A percentile compares a stretch with the other conserved stretches of the same genome.
phyloP scores from a whole-genome alignment of 2,797 vertebrate genomes.

The Melanotaenia parkinsoni region DNA sequence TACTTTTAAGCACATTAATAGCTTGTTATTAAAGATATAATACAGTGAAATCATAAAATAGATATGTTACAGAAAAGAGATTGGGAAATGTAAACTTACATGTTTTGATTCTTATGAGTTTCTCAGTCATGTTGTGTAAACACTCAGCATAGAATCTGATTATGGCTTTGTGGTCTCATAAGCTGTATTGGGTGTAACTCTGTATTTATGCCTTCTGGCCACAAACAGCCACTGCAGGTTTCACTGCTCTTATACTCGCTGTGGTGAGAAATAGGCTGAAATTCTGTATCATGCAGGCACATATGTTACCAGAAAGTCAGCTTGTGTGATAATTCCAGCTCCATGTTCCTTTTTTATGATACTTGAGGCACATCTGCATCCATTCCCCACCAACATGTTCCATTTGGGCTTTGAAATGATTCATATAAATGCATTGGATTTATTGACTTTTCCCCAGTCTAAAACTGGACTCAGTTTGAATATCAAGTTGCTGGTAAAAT shows the following conservation, averaged over 20 bases:
- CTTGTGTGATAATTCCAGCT: neutral
- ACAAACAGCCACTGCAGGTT: neutral
- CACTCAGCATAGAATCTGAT: neutral
- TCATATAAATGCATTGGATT: neutral
- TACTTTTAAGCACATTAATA: neutral
- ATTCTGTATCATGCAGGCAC: neutral
- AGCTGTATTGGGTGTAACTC: neutral
- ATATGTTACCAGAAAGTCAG: neutral
- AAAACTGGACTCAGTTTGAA: neutral
- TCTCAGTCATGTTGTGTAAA: neutral
- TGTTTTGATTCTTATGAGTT: neutral
- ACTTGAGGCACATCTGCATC: neutral
- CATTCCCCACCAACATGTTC: neutral
- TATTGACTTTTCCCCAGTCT: neutral
- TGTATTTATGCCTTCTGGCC: neutral
- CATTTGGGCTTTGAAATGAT: neutral
- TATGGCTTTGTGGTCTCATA: neutral
- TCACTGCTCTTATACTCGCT: neutral
- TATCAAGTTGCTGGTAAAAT: no score
- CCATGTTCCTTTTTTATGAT: neutral
- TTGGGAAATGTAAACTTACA: neutral
- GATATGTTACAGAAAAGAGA: neutral
- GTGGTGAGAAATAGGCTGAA: neutral
- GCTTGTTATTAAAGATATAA: neutral
- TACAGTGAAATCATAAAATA: neutral